Base-by-base conservation (phyloP, 2,888 invertebrate species). In the Gastrophysa polygoni region DNA sequence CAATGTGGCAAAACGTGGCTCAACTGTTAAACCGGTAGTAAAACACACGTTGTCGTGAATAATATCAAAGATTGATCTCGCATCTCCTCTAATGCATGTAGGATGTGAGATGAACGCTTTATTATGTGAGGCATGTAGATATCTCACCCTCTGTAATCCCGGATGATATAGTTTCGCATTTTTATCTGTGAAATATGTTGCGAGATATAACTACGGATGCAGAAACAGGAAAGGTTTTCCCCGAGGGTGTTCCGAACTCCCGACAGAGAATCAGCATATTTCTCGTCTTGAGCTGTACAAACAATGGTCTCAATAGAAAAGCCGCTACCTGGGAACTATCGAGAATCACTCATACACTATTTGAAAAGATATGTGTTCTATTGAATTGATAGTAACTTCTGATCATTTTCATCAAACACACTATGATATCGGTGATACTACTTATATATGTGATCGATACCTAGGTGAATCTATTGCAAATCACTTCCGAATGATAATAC, bases 11-110 rank as follows among this genome's bases (percentile, higher is more conserved):
- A 16, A 56, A 56, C 56, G 29, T 56, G 20, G 17, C 20, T 20
- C n/a, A 2, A 48, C n/a, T 48, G 38, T 32, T 29, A 29, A 57
- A 34, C 48, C 14, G 8, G 29, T 17, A 32, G 24, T 29, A 47
- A 24, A 48, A 32, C 32, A 49, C 14, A 57, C 38, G 18, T 29
- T 20, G 59, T 66, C 49, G 17, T 48, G 60, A 50, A 50, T 60
- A 49, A 47, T 48, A 56, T 60, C 24, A 56, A 60, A 55, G 60
- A 60, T 55, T 56, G 60, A 60, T 60, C 60, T 28, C 50, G 55
- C 44, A 43, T 60, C 49, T 56, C 55, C 32, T 50, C 49, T 55
- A 55, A 56, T 56, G 60, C 60, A 60, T 50, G 56, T 20, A 34
- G 8, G 17, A 24, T 54, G 43, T 17, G 14, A 8, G 10, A 24